Conservation (phyloP, 2,113 vertebrate species). For the Epinephelus lanceolatus region DNA sequence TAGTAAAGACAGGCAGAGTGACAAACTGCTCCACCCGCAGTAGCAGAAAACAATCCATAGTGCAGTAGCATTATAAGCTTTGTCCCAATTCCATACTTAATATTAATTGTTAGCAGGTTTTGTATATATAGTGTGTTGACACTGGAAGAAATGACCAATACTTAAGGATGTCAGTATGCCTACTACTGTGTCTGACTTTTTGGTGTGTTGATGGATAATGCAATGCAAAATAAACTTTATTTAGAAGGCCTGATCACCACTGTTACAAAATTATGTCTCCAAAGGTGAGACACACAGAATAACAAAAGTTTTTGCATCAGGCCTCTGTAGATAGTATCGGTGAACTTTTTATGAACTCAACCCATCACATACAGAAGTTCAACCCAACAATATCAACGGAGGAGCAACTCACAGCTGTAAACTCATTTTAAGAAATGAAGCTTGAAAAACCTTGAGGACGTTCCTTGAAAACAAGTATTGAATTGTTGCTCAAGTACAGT, state of each 20-base stretch:
- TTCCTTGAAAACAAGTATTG: neutral
- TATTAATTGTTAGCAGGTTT: neutral
- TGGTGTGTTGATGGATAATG: neutral
- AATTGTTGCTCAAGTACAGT: neutral
- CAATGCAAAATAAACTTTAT: neutral
- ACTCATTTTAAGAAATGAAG: too few species aligned
- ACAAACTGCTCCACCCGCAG: neutral
- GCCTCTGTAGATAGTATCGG: neutral
- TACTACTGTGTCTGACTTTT: neutral
- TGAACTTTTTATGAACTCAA: neutral
- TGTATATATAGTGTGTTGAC: neutral
- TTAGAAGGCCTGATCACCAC: neutral
- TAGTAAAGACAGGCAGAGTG: neutral
- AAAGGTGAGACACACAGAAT: neutral
- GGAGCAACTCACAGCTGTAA: neutral
- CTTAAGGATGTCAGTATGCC: neutral
- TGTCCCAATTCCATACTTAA: slow-evolving; percentile 10
- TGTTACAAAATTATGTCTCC: neutral
- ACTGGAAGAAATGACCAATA: neutral
- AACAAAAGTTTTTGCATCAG: neutral
- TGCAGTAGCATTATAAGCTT: neutral
- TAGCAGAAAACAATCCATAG: neutral
- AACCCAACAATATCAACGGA: neutral
- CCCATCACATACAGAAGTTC: neutral
- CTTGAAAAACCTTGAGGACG: too few species aligned